These are phyloP conservation scores for Urocyon cinereoargenteus DNA, from an alignment of 2,797 vertebrate genomes.

Conservation along the genomic window DNA sequence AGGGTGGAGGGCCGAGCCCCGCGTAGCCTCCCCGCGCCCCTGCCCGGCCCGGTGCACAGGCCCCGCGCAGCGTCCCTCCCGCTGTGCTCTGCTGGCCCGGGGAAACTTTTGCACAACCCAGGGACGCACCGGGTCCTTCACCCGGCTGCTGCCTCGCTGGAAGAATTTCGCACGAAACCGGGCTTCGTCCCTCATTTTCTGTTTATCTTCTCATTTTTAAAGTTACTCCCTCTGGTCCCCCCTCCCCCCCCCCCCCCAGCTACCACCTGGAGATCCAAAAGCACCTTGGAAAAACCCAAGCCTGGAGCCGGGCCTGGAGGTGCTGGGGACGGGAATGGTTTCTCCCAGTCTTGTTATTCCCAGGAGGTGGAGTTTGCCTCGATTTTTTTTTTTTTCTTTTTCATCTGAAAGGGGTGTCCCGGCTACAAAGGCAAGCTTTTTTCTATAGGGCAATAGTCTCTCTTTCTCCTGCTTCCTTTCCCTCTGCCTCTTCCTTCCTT, in stretches of 20 bases:
- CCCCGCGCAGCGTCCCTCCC: not conserved
- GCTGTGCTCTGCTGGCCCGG: not conserved
- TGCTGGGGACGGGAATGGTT: not conserved
- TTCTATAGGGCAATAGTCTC: not conserved
- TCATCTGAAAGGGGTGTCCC: conserved; percentile 51
- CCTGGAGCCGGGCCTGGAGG: not conserved
- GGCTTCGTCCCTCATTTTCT: not conserved
- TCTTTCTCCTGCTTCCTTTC: not conserved
- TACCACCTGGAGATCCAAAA: conserved; percentile 11
- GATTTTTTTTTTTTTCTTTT: not conserved
- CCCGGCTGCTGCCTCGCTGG: not conserved
- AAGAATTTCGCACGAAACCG: conserved; percentile 60
- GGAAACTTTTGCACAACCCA: conserved; percentile 45
- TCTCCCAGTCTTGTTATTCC: not conserved
- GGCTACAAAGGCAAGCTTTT: conserved; percentile 57
- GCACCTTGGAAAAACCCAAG: not conserved
- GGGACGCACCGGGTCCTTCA: not conserved
- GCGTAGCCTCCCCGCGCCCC: not conserved
- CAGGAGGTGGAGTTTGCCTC: conserved; percentile 28
- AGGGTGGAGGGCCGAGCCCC: not conserved
- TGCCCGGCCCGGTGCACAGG: not conserved
- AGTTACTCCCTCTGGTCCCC: not conserved
- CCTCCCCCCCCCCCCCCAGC: not conserved
- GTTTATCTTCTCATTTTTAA: not conserved
- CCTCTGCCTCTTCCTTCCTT: not conserved